phyloP scores from a whole-genome alignment of 2,113 vertebrate species.

The Geothlypis trichas region DNA sequence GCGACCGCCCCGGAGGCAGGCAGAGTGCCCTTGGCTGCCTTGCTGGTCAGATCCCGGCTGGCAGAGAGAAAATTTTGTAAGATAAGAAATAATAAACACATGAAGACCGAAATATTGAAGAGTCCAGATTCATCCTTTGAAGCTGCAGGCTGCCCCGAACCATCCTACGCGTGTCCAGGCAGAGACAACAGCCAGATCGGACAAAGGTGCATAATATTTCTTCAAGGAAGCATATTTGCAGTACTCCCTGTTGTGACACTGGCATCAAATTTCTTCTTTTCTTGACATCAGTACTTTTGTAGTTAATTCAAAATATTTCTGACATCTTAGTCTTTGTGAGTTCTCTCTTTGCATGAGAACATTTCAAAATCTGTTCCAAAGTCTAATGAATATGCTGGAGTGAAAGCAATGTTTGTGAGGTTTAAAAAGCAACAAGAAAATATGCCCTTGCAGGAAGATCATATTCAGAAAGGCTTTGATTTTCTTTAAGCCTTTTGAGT shows the following conservation, averaged over 20 bases:
- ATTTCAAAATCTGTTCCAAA: not conserved
- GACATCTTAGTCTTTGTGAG: not conserved
- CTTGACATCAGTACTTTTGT: not conserved
- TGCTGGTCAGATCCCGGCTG: too few species aligned
- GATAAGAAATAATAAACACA: too few species aligned
- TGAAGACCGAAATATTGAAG: too few species aligned
- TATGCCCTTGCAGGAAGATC: not conserved
- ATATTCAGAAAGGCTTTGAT: not conserved
- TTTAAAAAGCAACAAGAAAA: not conserved
- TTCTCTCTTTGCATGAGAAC: not conserved
- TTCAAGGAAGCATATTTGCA: not conserved
- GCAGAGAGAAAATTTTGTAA: too few species aligned
- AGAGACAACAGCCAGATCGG: too few species aligned
- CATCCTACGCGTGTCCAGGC: too few species aligned
- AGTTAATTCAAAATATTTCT: not conserved
- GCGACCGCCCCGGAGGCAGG: too few species aligned
- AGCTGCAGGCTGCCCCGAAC: too few species aligned
- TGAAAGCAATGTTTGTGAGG: not conserved
- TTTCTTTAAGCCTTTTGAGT: not conserved
- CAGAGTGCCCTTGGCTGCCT: too few species aligned
- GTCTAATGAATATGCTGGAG: not conserved
- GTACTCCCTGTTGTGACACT: not conserved
- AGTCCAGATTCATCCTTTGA: too few species aligned
- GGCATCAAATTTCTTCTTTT: not conserved
- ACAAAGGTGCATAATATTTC: not conserved